Evolutionary conservation across 2,888 invertebrate genomes (phyloP).

Genomic region (Spisula solida): DNA sequence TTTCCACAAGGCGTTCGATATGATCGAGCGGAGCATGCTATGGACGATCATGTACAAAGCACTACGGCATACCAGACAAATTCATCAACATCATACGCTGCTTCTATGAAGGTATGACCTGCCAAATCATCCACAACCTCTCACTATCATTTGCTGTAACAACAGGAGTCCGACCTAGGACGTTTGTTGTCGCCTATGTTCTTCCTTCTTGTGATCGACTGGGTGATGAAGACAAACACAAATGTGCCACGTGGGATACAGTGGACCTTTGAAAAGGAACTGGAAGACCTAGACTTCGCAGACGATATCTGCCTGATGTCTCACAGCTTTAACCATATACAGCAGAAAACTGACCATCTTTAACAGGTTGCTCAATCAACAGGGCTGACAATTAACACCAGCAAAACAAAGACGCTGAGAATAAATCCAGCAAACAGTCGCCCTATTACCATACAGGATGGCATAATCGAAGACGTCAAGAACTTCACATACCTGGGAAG

Average conservation of each 20-base stretch:
- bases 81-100: no score
- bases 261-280: neutral
- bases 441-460: no score
- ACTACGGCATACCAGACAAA: neutral
- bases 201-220: neutral
- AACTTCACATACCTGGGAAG: no score
- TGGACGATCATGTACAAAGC: neutral
- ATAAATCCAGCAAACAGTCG: no score
- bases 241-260: neutral
- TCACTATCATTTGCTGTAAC: neutral
- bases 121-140: neutral
- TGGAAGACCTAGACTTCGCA: neutral
- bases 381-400: no score
- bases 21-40: neutral
- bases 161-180: neutral
- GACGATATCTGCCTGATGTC: neutral
- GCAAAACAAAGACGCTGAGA: no score
- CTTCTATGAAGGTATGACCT: no score
- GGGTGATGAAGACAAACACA: neutral
- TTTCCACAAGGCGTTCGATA: neutral
- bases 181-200: neutral
- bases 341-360: no score
- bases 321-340: no score
- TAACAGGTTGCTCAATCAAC: no score
- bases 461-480: no score